Evolutionary conservation across 2,113 vertebrate genomes (phyloP), one percentile per base, ranked within the genome.

Genomic region (Melanostigma gelatinosum): DNA sequence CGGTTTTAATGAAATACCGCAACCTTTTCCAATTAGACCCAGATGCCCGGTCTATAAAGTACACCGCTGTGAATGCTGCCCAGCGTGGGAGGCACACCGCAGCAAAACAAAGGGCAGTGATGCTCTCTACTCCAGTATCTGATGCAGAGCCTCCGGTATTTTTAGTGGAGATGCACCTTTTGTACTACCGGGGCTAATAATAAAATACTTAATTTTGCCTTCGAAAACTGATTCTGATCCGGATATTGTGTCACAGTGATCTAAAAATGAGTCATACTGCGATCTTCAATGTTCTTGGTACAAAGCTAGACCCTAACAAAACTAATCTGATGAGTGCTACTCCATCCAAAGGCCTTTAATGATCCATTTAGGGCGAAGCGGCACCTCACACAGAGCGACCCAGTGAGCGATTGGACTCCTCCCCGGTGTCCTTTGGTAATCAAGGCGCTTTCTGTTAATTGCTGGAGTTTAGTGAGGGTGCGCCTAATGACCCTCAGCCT

Each of bases 1-100:
- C 42, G 5, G 27, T 77, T 92, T 86, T 89, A 93, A 93, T 91
- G 77, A 90, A 92, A 90, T 79, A 84, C 75, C 18, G 69, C 86
- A 85, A 92, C 90, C 91, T 87, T 86, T 86, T 73, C 82, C 85
- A 78, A 69, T 86, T 82, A 58, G 60, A 77, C 78, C 62, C 75
- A 60, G 54, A 75, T 85, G 83, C 71, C 64, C 67, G 48, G 77
- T 89, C 74, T 81, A 86, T 86, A 79, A 92, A 82, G 62, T 44
- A 16, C 65, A 88, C 52, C 66, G 24, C 72, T 73, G 60, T 82
- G 52, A 84, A 77, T 76, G 46, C 74, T 68, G 80, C 34, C 69
- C 74, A 55, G 72, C 66, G 83, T 84, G 65, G 74, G 74, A 90
- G 64, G 81, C 65, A 44, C 48, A 71, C 77, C 11, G n/a, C 83